A percentile compares a stretch with the other conserved stretches of the same genome.
These are phyloP conservation scores for Dendrocopos noguchii DNA, from an alignment of 2,113 vertebrate species.

Conservation along the genomic window DNA sequence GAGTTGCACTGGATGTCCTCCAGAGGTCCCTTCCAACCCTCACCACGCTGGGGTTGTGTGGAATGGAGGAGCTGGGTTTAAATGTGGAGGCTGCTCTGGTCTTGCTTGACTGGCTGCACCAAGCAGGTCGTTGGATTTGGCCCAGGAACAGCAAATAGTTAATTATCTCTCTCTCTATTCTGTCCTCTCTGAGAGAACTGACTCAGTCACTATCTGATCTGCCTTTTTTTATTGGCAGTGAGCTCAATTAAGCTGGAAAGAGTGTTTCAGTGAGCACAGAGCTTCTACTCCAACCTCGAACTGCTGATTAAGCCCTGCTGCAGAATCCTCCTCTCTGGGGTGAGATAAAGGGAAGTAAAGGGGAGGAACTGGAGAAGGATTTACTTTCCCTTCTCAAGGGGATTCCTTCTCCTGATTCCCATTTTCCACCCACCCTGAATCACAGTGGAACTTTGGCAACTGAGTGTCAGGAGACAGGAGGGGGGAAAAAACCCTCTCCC, in stretches of 20 bases:
- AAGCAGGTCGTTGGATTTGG: slow-evolving; percentile 9
- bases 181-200: background rate
- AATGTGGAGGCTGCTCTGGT: background rate
- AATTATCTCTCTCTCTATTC: background rate
- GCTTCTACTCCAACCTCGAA: slow-evolving; percentile 19
- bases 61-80: background rate
- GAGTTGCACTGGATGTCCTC: too few relatives aligned
- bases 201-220: background rate
- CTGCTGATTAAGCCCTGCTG: background rate
- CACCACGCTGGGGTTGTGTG: too few relatives aligned
- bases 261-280: background rate
- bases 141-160: background rate
- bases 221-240: slow-evolving; percentile 21
- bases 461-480: too few relatives aligned
- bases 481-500: too few relatives aligned
- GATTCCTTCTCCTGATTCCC: background rate
- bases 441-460: background rate
- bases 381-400: background rate
- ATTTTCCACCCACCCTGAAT: background rate
- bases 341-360: background rate
- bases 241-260: slow-evolving; percentile 6
- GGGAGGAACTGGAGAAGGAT: background rate
- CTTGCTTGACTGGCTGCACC: background rate
- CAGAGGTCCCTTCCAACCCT: too few relatives aligned
- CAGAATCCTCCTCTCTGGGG: background rate